Evolutionary conservation across 2,797 vertebrate species (phyloP).

Genomic region (Thalassophryne amazonica): DNA sequence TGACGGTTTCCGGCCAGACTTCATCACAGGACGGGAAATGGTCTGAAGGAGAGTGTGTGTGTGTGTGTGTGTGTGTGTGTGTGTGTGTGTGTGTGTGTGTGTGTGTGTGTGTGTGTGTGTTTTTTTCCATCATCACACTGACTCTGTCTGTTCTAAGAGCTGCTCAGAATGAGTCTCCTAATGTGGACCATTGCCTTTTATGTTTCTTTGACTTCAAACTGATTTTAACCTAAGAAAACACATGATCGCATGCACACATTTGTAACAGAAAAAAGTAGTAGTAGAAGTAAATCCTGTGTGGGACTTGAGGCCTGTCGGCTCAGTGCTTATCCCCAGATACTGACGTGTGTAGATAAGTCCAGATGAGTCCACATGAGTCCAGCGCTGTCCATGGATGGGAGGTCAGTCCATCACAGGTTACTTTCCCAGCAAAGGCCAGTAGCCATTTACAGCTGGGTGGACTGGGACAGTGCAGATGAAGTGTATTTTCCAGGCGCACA

Average conservation of each 20-base stretch:
- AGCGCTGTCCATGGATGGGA: too few species aligned
- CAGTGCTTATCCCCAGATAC: too few species aligned
- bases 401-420: too few species aligned
- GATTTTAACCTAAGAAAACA: background rate
- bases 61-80: conserved; percentile 6
- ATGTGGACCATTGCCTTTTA: conserved; percentile 23
- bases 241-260: background rate
- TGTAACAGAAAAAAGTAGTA: too few species aligned
- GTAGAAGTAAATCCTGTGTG: too few species aligned
- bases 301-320: too few species aligned
- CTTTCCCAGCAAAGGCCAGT: too few species aligned
- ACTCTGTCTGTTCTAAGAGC: conserved; percentile 26
- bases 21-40: conserved; percentile 68
- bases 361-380: too few species aligned
- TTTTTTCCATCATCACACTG: conserved; percentile 25
- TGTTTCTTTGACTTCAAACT: conserved; percentile 36
- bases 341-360: too few species aligned
- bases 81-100: conserved; percentile 1
- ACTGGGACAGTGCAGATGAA: too few species aligned
- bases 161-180: conserved; percentile 16
- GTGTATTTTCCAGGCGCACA: too few species aligned
- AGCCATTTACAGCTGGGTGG: too few species aligned
- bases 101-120: background rate
- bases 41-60: conserved; percentile 36
- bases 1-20: conserved; percentile 74